A percentile compares a stretch with the other conserved stretches of the same genome.
phyloP scores from a whole-genome alignment of 2,888 invertebrate species.

The Heliconius ethilla region DNA sequence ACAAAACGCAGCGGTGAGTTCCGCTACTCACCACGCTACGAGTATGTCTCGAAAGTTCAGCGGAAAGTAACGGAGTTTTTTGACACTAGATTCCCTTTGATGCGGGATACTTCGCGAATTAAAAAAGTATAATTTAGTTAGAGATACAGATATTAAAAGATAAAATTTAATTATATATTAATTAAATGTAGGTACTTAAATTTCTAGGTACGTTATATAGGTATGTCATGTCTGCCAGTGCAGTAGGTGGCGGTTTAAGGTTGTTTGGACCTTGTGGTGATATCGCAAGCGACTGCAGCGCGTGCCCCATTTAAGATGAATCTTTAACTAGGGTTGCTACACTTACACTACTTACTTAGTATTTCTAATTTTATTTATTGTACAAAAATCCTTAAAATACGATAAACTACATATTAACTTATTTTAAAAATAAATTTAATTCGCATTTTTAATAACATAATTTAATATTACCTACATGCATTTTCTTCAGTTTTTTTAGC shows the following conservation, averaged over 20 bases:
- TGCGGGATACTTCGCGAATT: no score
- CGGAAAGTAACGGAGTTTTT: not conserved
- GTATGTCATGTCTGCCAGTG: constrained; percentile 5
- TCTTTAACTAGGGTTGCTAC: constrained; percentile 33
- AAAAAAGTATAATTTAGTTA: no score
- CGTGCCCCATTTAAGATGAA: constrained; percentile 37
- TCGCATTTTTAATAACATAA: no score
- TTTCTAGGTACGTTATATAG: not conserved
- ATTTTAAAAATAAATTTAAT: no score
- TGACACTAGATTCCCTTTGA: not conserved
- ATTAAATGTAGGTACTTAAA: not conserved
- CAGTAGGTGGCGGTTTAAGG: constrained; percentile 9
- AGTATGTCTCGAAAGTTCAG: not conserved
- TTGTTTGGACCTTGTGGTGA: constrained; percentile 26
- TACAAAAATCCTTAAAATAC: no score
- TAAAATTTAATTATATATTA: no score
- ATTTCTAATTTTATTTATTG: no score
- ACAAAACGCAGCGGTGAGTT: not conserved
- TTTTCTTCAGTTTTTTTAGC: no score
- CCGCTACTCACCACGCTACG: no score
- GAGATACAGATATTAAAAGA: no score
- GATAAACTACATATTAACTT: no score
- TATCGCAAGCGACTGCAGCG: constrained; percentile 32
- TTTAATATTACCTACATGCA: no score
- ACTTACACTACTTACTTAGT: not conserved